Evolutionary conservation across 2,888 invertebrate genomes (phyloP), one percentile per base, ranked within the genome.

Genomic region (Adelognathus sp.): DNA sequence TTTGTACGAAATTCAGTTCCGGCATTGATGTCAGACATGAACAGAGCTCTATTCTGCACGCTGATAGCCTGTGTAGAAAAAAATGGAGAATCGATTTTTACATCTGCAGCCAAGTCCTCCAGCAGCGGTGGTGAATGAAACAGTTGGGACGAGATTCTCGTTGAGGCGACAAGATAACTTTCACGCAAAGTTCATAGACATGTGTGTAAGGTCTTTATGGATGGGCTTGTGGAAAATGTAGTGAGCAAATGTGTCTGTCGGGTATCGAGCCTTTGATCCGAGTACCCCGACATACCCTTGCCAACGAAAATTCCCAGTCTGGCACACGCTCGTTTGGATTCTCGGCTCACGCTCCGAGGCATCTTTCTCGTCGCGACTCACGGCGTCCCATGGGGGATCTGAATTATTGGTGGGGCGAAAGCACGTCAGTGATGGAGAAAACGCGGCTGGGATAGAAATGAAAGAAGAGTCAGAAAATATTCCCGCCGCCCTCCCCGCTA

Each of bases 161-260:
- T 60, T 60, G n/a, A n/a, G n/a, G 31, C 66, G 60, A 67, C 74
- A 24, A 66, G 58, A n/a, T n/a, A 67, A 74, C 74, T 74, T 67
- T 67, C 66, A 74, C 67, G 41, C 24, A 67, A 74, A 67, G 44
- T 52, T 60, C 24, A 60, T 60, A 60, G 74, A 74, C 66, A 9
- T 14, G 16, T 36, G 46, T 56, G 31, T 24, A 54, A 21, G 21
- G 44, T 31, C 36, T 21, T 21, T 41, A 56, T 52, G 41, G 74
- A 41, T 52, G 58, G 60, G 29, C 24, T 36, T 29, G 24, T 52
- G 46, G 14, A 21, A 58, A 31, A 41, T 27, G 29, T 14, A 2
- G n/a, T 16, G 2, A 7, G 52, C 27, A 9, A 52, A 29, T 60
- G 14, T 21, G 24, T 33, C 58, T 60, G 27, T 50, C 18, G 7